These are phyloP conservation scores for Sitta europaea DNA, from an alignment of 2,113 vertebrate genomes.

Conservation along the genomic window DNA sequence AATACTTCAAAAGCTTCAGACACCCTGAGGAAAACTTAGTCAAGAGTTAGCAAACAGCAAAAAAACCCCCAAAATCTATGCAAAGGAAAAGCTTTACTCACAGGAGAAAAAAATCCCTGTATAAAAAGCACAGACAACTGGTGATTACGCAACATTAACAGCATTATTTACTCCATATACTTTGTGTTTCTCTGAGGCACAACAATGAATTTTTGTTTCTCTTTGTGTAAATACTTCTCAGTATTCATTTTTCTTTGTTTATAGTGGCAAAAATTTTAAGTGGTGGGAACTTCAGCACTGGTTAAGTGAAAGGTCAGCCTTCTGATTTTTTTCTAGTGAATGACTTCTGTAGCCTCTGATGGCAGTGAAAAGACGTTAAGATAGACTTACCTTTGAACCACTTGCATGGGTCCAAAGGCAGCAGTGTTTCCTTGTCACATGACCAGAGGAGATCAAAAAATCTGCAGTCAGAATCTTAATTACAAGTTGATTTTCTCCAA, in stretches of 20 bases:
- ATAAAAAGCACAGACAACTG: not conserved
- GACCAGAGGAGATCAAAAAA: not conserved
- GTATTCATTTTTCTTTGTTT: not conserved
- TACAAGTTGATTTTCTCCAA: not conserved
- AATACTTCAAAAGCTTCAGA: not conserved
- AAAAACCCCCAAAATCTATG: not conserved
- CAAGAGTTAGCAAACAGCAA: not conserved
- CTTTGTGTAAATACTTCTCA: not conserved
- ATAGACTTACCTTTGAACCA: not conserved
- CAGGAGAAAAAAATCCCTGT: not conserved
- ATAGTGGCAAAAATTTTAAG: not conserved
- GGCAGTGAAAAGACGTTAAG: not conserved
- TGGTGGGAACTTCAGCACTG: not conserved
- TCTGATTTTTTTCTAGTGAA: not conserved
- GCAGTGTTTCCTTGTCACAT: not conserved
- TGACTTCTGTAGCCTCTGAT: not conserved
- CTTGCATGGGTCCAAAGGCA: not conserved
- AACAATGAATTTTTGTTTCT: not conserved
- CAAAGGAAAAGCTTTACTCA: not conserved
- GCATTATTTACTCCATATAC: not conserved
- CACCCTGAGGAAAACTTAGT: not conserved
- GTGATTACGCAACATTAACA: not conserved
- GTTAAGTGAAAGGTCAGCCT: not conserved
- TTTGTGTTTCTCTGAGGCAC: not conserved
- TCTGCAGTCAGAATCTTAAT: not conserved